A percentile compares a stretch with the other conserved stretches of the same genome.
Conservation (phyloP, 2,888 invertebrate genomes). For the Tipula lateralis region DNA sequence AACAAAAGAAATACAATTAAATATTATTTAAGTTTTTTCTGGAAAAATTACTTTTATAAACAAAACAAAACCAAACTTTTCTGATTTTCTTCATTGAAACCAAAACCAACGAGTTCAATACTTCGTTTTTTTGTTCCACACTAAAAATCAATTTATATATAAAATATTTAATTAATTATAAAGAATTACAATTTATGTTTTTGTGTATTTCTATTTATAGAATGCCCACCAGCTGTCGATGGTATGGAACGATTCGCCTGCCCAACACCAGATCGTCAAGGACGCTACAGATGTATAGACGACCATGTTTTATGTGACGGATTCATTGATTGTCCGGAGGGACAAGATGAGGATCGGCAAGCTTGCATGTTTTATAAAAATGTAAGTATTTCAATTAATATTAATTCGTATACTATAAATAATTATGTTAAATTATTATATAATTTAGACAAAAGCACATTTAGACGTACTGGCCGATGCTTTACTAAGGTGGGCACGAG, state of each 20-base stretch:
- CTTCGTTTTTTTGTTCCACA: neutral
- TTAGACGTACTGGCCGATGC: constrained; percentile 92
- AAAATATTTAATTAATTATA: neutral
- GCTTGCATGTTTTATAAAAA: constrained; percentile 97
- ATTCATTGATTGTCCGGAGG: constrained; percentile 88
- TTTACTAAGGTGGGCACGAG: constrained; percentile 87
- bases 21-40: neutral
- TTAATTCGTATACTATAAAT: constrained; percentile 32
- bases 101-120: neutral
- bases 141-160: neutral
- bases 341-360: constrained; percentile 88
- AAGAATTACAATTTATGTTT: neutral
- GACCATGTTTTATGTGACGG: constrained; percentile 93
- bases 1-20: neutral
- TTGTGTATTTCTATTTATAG: constrained; percentile 53
- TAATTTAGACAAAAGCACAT: constrained; percentile 88
- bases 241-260: constrained; percentile 94
- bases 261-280: constrained; percentile 84
- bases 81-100: neutral
- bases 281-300: constrained; percentile 91
- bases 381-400: constrained; percentile 63
- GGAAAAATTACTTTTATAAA: neutral
- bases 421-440: neutral
- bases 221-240: constrained; percentile 87
- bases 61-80: neutral